phyloP scores from a whole-genome alignment of 2,888 invertebrate species.

The Aromia moschata region DNA sequence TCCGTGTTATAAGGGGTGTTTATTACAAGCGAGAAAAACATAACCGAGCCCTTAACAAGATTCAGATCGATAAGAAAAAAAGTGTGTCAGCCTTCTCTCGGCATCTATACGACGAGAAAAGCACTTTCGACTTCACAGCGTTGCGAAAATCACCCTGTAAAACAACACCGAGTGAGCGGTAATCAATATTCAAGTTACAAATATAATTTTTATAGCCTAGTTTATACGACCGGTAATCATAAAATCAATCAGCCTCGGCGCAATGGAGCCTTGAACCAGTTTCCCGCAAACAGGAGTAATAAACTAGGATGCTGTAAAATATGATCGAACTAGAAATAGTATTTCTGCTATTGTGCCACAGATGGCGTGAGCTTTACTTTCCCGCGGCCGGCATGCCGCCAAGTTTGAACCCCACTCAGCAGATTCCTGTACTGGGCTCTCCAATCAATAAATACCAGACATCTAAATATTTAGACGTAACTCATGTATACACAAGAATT shows the following conservation, averaged over 20 bases:
- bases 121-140: neutral
- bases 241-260: conserved; percentile 22
- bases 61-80: neutral
- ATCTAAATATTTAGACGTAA: conserved; percentile 35
- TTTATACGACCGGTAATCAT: conserved; percentile 15
- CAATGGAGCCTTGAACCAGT: conserved; percentile 25
- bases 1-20: too few species aligned
- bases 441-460: conserved; percentile 39
- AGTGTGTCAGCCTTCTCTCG: neutral
- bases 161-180: neutral
- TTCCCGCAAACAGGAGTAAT: neutral
- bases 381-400: neutral
- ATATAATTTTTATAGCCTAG: conserved; percentile 24
- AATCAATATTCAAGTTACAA: conserved; percentile 19
- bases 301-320: neutral
- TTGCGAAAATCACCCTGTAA: neutral
- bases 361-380: conserved; percentile 21
- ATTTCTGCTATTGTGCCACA: conserved; percentile 7
- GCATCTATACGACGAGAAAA: neutral
- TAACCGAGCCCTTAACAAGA: too few species aligned
- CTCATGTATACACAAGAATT: conserved; percentile 25
- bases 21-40: too few species aligned
- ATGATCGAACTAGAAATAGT: neutral
- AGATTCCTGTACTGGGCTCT: conserved; percentile 26
- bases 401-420: neutral